Evolutionary conservation across 2,113 vertebrate genomes (phyloP).

Genomic region (Pseudopipra pipra): DNA sequence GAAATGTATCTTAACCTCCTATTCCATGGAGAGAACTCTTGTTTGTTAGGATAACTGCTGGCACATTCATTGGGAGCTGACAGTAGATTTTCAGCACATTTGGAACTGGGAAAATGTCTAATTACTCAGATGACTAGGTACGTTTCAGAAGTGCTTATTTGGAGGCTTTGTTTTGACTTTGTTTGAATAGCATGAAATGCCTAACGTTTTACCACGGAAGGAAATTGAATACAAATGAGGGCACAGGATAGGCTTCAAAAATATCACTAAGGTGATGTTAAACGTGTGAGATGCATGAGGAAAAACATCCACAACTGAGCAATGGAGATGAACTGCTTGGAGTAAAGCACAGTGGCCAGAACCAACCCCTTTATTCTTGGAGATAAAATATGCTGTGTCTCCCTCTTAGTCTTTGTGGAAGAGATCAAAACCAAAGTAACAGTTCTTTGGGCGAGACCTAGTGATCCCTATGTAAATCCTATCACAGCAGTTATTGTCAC

Average conservation of each 20-base stretch:
- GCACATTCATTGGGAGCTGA: background rate
- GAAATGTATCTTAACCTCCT: background rate
- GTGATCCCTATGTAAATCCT: background rate
- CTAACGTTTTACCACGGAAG: background rate
- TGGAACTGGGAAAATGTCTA: conserved; percentile 26
- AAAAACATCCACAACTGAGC: background rate
- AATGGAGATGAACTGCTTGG: background rate
- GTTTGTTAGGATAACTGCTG: background rate
- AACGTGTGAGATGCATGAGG: background rate
- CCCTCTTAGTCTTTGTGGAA: background rate
- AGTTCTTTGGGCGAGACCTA: background rate
- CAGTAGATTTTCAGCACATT: background rate
- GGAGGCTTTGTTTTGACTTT: conserved; percentile 41
- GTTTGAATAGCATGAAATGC: conserved; percentile 2
- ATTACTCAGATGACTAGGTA: conserved; percentile 55
- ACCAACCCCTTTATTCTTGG: background rate
- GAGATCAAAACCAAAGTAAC: background rate
- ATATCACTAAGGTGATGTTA: background rate
- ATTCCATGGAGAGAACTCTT: background rate
- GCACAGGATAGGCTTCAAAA: background rate
- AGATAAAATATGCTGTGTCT: background rate
- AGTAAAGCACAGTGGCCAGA: background rate
- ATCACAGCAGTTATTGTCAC: background rate
- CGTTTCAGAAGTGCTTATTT: background rate
- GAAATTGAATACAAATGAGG: background rate